Evolutionary conservation across 2,113 vertebrate genomes (phyloP).

Genomic region (Chrysemys picta): DNA sequence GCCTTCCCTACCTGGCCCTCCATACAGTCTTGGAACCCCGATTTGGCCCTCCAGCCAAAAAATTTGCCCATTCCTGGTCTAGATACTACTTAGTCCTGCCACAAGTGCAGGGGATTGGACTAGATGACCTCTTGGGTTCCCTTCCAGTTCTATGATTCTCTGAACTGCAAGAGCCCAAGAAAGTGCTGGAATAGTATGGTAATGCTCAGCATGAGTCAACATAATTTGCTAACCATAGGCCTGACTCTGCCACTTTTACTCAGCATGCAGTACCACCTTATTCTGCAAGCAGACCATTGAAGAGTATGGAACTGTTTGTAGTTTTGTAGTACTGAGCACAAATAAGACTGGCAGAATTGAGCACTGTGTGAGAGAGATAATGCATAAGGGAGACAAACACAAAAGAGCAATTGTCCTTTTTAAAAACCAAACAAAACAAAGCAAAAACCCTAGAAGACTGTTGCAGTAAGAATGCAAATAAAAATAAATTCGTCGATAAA

Average conservation of each 20-base stretch:
- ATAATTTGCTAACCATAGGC: not conserved
- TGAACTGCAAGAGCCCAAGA: conserved; percentile 20
- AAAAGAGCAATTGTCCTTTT: not conserved
- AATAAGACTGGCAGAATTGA: not conserved
- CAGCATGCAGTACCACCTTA: not conserved
- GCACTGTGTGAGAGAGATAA: rapidly evolving
- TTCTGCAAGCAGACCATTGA: not conserved
- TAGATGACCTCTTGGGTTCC: too few relatives aligned
- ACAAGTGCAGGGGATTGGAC: too few relatives aligned
- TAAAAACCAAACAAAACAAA: not conserved
- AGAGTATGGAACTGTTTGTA: not conserved
- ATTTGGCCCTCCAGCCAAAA: too few relatives aligned
- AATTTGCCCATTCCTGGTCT: too few relatives aligned
- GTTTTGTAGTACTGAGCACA: rapidly evolving
- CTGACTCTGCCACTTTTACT: not conserved
- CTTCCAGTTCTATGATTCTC: too few relatives aligned
- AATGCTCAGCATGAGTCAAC: not conserved
- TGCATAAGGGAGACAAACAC: not conserved
- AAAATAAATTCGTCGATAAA: not conserved
- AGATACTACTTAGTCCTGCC: too few relatives aligned
- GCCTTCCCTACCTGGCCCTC: too few relatives aligned
- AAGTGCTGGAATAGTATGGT: not conserved
- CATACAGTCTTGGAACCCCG: too few relatives aligned
- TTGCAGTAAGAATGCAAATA: not conserved
- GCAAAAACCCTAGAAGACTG: not conserved